A percentile compares a stretch with the other conserved stretches of the same genome.
Evolutionary conservation across 1,140 invertebrate genomes (phyloP).

Genomic region (Platorchestia sp.): DNA sequence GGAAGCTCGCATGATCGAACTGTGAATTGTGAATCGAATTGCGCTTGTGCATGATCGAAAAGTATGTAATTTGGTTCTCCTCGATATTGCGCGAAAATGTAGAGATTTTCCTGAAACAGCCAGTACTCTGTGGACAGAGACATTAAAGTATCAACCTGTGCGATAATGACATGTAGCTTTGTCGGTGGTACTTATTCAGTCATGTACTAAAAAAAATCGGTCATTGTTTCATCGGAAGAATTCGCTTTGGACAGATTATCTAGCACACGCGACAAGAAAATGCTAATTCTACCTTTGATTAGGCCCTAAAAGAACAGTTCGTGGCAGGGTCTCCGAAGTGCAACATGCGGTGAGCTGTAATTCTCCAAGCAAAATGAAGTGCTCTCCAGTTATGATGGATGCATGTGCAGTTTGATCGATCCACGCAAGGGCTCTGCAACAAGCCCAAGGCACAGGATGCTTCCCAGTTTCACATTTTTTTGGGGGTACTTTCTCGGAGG

Average conservation of each 20-base stretch:
- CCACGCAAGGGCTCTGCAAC: background rate
- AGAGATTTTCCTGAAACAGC: background rate
- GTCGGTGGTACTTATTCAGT: background rate
- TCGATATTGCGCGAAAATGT: background rate
- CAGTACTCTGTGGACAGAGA: background rate
- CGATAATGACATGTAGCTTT: background rate
- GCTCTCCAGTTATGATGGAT: background rate
- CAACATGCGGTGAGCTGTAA: background rate
- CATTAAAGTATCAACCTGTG: background rate
- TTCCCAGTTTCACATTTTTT: background rate
- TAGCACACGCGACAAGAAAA: background rate
- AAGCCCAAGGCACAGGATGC: background rate
- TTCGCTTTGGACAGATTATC: background rate
- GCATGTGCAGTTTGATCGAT: background rate
- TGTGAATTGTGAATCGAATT: background rate
- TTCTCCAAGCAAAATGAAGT: background rate
- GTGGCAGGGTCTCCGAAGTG: background rate
- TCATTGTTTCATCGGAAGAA: background rate
- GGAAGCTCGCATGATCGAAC: background rate
- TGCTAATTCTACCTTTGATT: background rate
- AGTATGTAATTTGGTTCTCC: background rate
- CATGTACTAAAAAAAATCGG: background rate
- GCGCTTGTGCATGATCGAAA: background rate
- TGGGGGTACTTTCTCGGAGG: background rate
- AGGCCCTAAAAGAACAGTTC: background rate